Base-by-base conservation (phyloP, 2,888 invertebrate species). In the Drosophila greeni region DNA sequence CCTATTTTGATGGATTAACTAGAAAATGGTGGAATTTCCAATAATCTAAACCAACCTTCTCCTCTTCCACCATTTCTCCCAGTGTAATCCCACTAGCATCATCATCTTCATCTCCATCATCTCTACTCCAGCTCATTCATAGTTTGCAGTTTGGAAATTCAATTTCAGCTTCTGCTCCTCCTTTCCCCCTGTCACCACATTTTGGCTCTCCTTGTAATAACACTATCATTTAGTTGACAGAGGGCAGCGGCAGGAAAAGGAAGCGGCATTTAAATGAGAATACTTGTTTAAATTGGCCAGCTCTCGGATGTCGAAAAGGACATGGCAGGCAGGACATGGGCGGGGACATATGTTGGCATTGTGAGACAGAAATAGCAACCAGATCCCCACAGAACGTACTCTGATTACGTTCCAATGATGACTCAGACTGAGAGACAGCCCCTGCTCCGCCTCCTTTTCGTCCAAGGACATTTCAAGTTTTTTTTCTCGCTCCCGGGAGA, bases 121-220 rank as follows among this genome's bases (percentile, higher is more conserved):
- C 55, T 33, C 43, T 36, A 18, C 66, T 57, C 59, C 61, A 39
- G 40, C 39, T 26, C 58, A 62, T 62, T 52, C 56, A 55, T 53
- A 72, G 60, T 61, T 69, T 69, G 70, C 77, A 76, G 71, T 77
- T 75, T 61, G 55, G 54, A 77, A 83, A 79, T 79, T 79, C 75
- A 79, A 79, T 79, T 79, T 64, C 61, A 69, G 65, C 74, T 67
- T 33, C 45, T 20, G 9, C 58, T 11, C 6, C 20, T 7, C 6
- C 24, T n/a, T 33, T 11, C 24, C 37, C 23, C 31, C 31, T 43
- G 37, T 36, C 29, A 37, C 40, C 39, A 37, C 62, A 33, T 43
- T 40, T 40, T 36, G 31, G 18, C 43, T 33, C 56, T 23, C 8
- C 31, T 48, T 62, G 62, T 34, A 49, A 51, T 36, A 61, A 62